These are phyloP conservation scores for Argyresthia goedartella DNA, from an alignment of 2,888 invertebrate genomes.

Conservation along the genomic window DNA sequence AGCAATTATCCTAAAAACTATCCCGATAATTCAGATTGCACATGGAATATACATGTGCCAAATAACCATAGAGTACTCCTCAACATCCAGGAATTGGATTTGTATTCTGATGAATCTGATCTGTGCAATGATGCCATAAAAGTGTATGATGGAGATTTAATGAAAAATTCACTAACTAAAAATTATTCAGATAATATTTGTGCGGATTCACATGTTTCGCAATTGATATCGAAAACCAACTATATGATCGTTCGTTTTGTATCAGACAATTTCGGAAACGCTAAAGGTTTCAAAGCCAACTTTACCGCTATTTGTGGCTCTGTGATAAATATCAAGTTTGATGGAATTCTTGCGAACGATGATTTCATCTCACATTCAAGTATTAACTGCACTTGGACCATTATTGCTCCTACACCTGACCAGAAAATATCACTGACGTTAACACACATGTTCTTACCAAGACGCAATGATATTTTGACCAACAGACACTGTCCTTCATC, in stretches of 20 bases:
- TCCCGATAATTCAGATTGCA: constrained; percentile 79
- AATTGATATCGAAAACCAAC: constrained; percentile 72
- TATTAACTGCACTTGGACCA: constrained; percentile 80
- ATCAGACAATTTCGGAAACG: constrained; percentile 65
- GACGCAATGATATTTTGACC: constrained; percentile 23
- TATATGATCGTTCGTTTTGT: constrained; percentile 76
- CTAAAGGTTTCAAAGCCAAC: constrained; percentile 84
- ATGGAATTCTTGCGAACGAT: constrained; percentile 66
- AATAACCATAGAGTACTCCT: constrained; percentile 77
- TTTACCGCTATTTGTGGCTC: constrained; percentile 80
- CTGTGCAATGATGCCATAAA: constrained; percentile 35
- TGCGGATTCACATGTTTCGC: constrained; percentile 36
- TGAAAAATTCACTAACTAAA: constrained; percentile 13
- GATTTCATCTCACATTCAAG: constrained; percentile 26
- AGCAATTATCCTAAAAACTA: constrained; percentile 89
- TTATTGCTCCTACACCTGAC: constrained; percentile 64
- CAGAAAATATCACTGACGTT: constrained; percentile 79
- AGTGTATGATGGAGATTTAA: constrained; percentile 36
- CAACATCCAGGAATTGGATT: constrained; percentile 75
- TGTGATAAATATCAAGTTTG: constrained; percentile 60
- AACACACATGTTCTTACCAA: constrained; percentile 66
- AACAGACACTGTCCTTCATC: constrained; percentile 41
- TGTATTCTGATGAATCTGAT: constrained; percentile 69
- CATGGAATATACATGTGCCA: constrained; percentile 81
- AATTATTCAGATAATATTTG: constrained; percentile 64